Conservation (phyloP, 1,140 invertebrate genomes). For the Callitettix versicolor region DNA sequence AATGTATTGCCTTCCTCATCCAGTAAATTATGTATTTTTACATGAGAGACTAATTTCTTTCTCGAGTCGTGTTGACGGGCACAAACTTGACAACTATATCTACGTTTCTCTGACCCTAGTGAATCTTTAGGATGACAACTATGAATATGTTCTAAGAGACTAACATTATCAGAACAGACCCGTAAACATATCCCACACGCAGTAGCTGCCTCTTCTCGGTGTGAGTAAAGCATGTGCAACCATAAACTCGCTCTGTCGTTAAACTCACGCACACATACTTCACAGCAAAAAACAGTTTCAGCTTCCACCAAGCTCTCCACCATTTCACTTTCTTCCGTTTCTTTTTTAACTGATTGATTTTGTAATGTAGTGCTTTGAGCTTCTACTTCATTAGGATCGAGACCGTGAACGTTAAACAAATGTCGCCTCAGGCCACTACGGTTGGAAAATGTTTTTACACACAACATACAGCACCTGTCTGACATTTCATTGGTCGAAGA, state of each 20-base stretch:
- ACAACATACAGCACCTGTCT: constrained; percentile 30
- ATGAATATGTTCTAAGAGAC: constrained; percentile 40
- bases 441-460: constrained; percentile 12
- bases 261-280: constrained; percentile 40
- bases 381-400: constrained; percentile 30
- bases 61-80: constrained; percentile 45
- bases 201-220: constrained; percentile 42
- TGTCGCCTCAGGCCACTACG: constrained; percentile 32
- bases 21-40: constrained; percentile 41
- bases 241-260: constrained; percentile 42
- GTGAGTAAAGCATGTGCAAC: constrained; percentile 43
- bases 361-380: neutral
- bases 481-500: constrained; percentile 33
- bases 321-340: constrained; percentile 16
- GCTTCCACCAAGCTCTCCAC: constrained; percentile 28
- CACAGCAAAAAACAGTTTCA: constrained; percentile 38
- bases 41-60: constrained; percentile 44
- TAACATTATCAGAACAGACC: constrained; percentile 38
- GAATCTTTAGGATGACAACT: constrained; percentile 33
- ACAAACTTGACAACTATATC: constrained; percentile 39
- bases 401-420: constrained; percentile 35
- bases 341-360: constrained; percentile 4
- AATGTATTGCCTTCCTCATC: constrained; percentile 33
- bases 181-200: constrained; percentile 46
- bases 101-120: constrained; percentile 22